Base-by-base conservation (phyloP, 1,140 invertebrate genomes). In the Forficula auricularia region DNA sequence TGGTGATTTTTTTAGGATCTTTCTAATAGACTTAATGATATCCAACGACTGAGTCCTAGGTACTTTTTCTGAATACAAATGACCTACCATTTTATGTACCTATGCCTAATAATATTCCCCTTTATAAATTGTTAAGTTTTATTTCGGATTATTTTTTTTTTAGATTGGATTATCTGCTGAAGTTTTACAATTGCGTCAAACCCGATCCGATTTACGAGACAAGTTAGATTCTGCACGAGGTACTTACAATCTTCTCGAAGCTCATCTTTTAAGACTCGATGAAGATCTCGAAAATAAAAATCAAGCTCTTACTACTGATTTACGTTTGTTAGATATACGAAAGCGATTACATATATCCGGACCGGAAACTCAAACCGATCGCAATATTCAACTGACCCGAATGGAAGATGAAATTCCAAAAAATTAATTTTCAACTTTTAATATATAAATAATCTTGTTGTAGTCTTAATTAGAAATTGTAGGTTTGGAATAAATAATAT, bases 221-320 rank as follows among this genome's bases (percentile, higher is more conserved):
- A 79, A 84, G 58, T 66, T 79, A 20, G 73, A 82, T 49, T 68
- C 72, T 48, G 70, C 75, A n/a, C 72, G 72, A 55, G 59, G 68
- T 0, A 75, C 72, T 2, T 78, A 74, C 52, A 81, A 79, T 54
- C 64, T 70, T 20, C 54, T 84, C 19, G 77, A 82, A 56, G 62
- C 67, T 19, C 67, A 76, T 45, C 65, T 75, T 10, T 64, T 72
- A 43, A 62, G 68, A 41, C 70, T 82, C 30, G 65, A 72, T 27
- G 61, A 67, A 14, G 77, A 82, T 55, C 53, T 83, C 41, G 66
- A 67, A 27, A 73, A 80, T 51, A 83, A 84, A 52, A 66, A 74
- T 41, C 78, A 82, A 40, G 73, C 76, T 3, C 57, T 84, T 27
- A 75, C 72, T 57, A 77, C 74, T 0, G 79, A 83, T 51, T 69